phyloP scores from a whole-genome alignment of 2,113 vertebrate species.

The Dicentrarchus labrax region DNA sequence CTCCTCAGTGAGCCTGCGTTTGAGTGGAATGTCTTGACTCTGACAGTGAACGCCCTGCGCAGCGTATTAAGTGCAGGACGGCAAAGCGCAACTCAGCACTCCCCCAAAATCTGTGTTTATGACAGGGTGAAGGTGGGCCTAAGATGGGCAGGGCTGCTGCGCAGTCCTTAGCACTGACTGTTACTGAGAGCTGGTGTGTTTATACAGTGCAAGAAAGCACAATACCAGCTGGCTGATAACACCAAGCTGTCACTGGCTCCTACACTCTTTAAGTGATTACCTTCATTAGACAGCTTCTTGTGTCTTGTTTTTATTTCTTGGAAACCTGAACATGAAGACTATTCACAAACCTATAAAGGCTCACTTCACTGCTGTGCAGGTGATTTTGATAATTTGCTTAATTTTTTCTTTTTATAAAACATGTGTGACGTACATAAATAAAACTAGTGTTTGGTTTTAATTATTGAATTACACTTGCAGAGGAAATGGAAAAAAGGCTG shows the following conservation, averaged over 20 bases:
- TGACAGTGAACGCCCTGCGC: constrained; percentile 68
- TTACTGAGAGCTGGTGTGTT: constrained; percentile 86
- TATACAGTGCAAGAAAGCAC: constrained; percentile 81
- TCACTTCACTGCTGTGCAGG: constrained; percentile 24
- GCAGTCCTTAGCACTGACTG: constrained; percentile 87
- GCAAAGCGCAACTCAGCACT: constrained; percentile 68
- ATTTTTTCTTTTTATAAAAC: constrained; percentile 53
- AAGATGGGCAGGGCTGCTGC: constrained; percentile 69
- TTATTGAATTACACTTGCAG: constrained; percentile 61
- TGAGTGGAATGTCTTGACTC: constrained; percentile 72
- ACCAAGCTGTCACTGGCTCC: constrained; percentile 71
- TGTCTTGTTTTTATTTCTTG: constrained; percentile 42
- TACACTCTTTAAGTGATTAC: constrained; percentile 17
- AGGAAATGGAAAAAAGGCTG: constrained; percentile 38
- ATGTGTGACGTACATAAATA: constrained; percentile 58
- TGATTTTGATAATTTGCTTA: constrained; percentile 51
- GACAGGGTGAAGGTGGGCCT: constrained; percentile 75
- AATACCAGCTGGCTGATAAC: constrained; percentile 85
- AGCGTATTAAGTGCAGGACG: constrained; percentile 49
- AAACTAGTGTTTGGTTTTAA: constrained; percentile 67
- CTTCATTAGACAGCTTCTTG: constrained; percentile 31
- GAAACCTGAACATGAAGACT: background rate
- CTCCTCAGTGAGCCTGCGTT: constrained; percentile 56
- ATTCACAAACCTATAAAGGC: background rate
- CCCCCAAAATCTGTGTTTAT: constrained; percentile 78